phyloP scores from a whole-genome alignment of 2,113 vertebrate species.

The Micronycteris hirsuta region DNA sequence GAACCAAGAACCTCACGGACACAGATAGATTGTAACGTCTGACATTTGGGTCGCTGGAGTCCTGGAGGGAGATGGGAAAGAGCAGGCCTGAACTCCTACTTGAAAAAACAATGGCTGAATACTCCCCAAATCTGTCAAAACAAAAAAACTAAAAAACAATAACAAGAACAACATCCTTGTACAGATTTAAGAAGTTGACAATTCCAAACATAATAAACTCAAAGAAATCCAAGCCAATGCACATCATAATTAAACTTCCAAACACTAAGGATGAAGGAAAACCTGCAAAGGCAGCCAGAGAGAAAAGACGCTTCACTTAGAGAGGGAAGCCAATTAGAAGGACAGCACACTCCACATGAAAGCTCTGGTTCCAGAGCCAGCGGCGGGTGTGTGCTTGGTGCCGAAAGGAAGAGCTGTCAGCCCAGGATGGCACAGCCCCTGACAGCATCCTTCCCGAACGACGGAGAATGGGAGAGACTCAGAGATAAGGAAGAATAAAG shows the following conservation, averaged over 20 bases:
- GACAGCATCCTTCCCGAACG: not conserved
- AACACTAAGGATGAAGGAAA: not conserved
- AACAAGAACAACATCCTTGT: not conserved
- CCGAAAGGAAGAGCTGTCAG: not conserved
- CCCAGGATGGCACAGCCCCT: not conserved
- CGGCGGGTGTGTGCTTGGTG: no score
- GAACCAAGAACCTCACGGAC: not conserved
- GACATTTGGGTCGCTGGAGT: not conserved
- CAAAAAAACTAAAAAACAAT: not conserved
- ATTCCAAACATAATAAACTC: not conserved
- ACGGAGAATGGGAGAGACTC: not conserved
- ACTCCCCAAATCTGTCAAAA: not conserved
- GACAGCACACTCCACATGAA: not conserved
- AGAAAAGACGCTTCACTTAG: not conserved
- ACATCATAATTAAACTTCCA: not conserved
- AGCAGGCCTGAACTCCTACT: not conserved
- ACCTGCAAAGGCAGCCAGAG: not conserved
- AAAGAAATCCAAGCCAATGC: not conserved
- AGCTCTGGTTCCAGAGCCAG: not conserved
- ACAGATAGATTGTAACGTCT: not conserved
- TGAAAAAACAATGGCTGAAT: not conserved
- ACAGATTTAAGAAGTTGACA: not conserved
- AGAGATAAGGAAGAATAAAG: no score
- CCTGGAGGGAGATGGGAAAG: not conserved
- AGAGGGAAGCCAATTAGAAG: not conserved